Base-by-base conservation (phyloP, 1,140 invertebrate species). In the Kradibia gibbosae region DNA sequence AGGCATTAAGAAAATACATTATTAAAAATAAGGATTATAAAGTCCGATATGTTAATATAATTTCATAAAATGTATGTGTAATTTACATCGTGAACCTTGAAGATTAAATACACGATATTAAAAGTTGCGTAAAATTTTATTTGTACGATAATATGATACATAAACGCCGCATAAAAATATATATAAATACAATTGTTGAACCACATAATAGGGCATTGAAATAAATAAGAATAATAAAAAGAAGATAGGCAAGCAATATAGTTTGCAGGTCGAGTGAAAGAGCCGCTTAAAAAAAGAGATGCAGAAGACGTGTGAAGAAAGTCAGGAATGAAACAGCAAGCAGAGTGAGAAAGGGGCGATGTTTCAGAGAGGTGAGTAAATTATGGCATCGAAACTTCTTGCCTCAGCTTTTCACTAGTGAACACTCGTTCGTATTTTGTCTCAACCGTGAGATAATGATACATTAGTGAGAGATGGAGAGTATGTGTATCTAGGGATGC, bases 301-400 rank as follows among this genome's bases (percentile, higher is more conserved):
- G 76, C 70, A 81, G 72, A 81, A 70, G 76, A 60, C 50, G 78
- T 50, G 45, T 57, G 76, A 81, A 67, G 60, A 50, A 15, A 39
- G 42, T 20, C 53, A 80, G 42, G 80, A 76, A 74, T 79, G 55
- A 45, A 42, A 36, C 31, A 57, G 83, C 84, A 82, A 83, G 85
- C 65, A 72, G 83, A 84, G 70, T 82, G 73, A 84, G 80, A 81
- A 77, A 84, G 82, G 82, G 79, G 11, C 60, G 78, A 20, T 4
- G 45, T 45, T 50, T 48, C 42, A 42, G 50, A 10, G 25, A 39
- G 15, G 13, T 74, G 53, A 48, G 70, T 80, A 25, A 45, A 13
- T 11, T 22, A 77, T 53, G 15, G 65, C n/a, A 17, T 1, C 1
- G 2, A 34, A 45, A 8, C 0, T 34, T 67, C 42, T 39, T 31